Evolutionary conservation across 2,888 invertebrate genomes (phyloP), one percentile per base, ranked within the genome.

Genomic region (Alsophila aescularia): DNA sequence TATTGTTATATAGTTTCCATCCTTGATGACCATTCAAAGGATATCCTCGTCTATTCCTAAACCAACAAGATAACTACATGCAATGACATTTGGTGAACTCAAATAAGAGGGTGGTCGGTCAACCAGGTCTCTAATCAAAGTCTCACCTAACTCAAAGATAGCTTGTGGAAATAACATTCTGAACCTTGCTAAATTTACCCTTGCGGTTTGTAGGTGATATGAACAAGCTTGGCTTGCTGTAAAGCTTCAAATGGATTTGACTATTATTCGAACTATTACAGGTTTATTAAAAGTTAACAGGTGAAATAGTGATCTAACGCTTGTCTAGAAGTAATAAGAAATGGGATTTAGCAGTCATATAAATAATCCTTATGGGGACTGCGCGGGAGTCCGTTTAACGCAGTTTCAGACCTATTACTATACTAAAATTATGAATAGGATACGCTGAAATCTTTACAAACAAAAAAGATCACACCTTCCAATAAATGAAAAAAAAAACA

Each of bases 51-150:
- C 32, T 10, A 37, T 34, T 29, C 34, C 32, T 37, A 47, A 39
- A 14, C 16, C 43, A 54, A 51, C 52, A 45, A 16, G 21, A 39
- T 47, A 53, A 47, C 47, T 42, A 56, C 40, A 64, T 56, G 42
- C 60, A 60, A 59, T 58, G 57, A 55, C 53, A 50, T 63, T 54
- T 53, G 52, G 42, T 53, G 27, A 58, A 59, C 52, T 56, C 58
- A 55, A 63, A 59, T 61, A 59, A 53, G 50, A 54, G 50, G 58
- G 49, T 44, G 55, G 57, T 52, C 49, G 31, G 47, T 49, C 63
- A 44, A 59, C 57, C 54, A 50, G 58, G 59, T 58, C 66, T 66
- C 63, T 66, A 66, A 66, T 64, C 66, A 66, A 60, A 61, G 56
- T 66, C 56, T 54, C 53, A 47, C 49, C 61, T 56, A 56, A 57